phyloP scores from a whole-genome alignment of 1,140 invertebrate genomes.

The Zophobas morio region DNA sequence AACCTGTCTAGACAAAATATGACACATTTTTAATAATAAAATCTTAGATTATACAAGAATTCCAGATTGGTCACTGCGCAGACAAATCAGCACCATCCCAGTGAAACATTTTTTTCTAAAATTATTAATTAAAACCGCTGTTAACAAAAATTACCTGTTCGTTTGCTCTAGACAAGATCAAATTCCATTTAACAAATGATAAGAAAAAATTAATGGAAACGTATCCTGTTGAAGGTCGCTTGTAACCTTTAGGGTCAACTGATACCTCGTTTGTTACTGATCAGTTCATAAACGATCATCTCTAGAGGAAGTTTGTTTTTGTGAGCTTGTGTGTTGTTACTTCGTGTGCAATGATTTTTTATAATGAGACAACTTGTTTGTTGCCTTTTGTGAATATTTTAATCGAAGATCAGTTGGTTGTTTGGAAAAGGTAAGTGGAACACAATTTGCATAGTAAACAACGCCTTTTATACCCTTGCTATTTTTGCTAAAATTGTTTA shows the following conservation, averaged over 20 bases:
- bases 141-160: not conserved
- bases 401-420: constrained; percentile 8
- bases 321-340: not conserved
- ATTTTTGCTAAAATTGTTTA: no score
- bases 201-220: constrained; percentile 37
- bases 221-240: constrained; percentile 28
- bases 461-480: no score
- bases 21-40: no score
- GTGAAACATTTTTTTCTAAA: no score
- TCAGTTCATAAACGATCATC: constrained; percentile 44
- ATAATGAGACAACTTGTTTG: not conserved
- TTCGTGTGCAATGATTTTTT: constrained; percentile 22
- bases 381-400: not conserved
- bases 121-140: not conserved
- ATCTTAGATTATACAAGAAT: no score
- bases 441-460: not conserved
- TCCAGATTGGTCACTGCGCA: no score
- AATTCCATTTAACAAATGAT: constrained; percentile 21
- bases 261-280: constrained; percentile 46
- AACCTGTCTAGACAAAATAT: no score
- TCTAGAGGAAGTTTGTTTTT: constrained; percentile 39
- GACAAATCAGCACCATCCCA: no score
- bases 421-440: constrained; percentile 3
- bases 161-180: constrained; percentile 13
- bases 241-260: constrained; percentile 46